Conservation (phyloP, 1,140 invertebrate species). For the Cataglyphis hispanica region DNA sequence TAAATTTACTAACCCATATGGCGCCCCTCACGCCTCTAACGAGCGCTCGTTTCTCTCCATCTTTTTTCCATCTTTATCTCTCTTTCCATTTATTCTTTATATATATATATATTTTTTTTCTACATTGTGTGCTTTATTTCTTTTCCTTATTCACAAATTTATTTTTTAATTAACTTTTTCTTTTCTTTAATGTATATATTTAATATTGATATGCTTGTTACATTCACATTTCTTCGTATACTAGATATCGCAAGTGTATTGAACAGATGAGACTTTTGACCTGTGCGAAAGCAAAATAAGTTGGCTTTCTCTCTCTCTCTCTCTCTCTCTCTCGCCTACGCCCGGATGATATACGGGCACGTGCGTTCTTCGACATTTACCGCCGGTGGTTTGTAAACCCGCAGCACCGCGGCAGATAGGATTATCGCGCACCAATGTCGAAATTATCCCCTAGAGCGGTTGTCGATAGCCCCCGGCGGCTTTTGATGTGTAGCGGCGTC, state of each 20-base stretch:
- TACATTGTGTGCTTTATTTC: neutral
- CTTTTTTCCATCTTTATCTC: neutral
- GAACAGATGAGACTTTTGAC: neutral
- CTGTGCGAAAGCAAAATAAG: conserved; percentile 5
- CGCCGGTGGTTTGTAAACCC: conserved; percentile 17
- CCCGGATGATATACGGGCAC: conserved; percentile 30
- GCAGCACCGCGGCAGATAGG: conserved; percentile 37
- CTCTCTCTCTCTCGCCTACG: neutral
- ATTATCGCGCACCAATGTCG: conserved; percentile 49
- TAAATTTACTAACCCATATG: conserved; percentile 82
- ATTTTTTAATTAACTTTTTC: neutral
- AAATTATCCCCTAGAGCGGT: conserved; percentile 45
- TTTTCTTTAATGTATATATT: neutral
- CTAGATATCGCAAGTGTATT: neutral
- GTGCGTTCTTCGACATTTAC: conserved; percentile 48
- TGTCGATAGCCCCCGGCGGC: conserved; percentile 24
- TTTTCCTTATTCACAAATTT: neutral
- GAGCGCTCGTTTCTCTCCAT: neutral
- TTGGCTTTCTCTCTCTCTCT: neutral
- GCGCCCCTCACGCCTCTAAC: conserved; percentile 62
- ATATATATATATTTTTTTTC: neutral
- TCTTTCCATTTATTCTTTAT: neutral
- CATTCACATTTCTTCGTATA: neutral
- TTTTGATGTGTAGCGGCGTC: conserved; percentile 44
- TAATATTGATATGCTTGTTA: neutral